Base-by-base conservation (phyloP, 1,140 invertebrate genomes). In the Bombus sibiricus region DNA sequence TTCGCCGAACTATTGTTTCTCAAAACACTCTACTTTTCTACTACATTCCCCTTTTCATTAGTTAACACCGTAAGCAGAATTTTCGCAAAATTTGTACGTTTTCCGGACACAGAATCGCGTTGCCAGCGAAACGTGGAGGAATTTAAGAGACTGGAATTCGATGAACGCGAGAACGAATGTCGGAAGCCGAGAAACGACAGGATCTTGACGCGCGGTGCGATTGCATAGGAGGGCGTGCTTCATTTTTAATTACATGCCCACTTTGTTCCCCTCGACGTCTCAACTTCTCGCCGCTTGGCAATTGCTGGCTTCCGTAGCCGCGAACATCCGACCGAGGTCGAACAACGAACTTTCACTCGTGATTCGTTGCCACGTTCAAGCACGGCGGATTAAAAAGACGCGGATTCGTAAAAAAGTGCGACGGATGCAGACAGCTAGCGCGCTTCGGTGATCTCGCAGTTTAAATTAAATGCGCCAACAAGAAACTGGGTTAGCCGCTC, bases 331-430 rank as follows among this genome's bases (percentile, higher is more conserved):
- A 12, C 9, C 57, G 82, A 9, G 66, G 37, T 77, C 34, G n/a
- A 84, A 84, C 75, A 34, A 68, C 62, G 34, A 72, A 84, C 76
- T 83, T 78, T 83, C 82, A 43, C 74, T 84, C n/a, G 82, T n/a
- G 82, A 71, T 47, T 71, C 66, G 43, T 78, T 83, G 47, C 32
- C 34, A 53, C 37, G 47, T 43, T 28, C 4, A 18, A 41, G 6
- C 15, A 12, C 18, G 18, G 1, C 47, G 34, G n/a, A 78, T 84
- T 71, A 41, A 82, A 76, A 53, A 39, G 3, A 68, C 47, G 1
- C 3, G 12, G 22, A 34, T 28, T 13, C 8, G 32, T 12, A 37
- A 76, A 53, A 59, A 73, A n/a, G n/a, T n/a, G n/a, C n/a, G n/a
- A 6, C 8, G 47, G 71, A 73, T 43, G n/a, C 22, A 62, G n/a